These are phyloP conservation scores for Actinostola sp. DNA, from an alignment of 92 coral and sea anemone species.

Conservation along the genomic window DNA sequence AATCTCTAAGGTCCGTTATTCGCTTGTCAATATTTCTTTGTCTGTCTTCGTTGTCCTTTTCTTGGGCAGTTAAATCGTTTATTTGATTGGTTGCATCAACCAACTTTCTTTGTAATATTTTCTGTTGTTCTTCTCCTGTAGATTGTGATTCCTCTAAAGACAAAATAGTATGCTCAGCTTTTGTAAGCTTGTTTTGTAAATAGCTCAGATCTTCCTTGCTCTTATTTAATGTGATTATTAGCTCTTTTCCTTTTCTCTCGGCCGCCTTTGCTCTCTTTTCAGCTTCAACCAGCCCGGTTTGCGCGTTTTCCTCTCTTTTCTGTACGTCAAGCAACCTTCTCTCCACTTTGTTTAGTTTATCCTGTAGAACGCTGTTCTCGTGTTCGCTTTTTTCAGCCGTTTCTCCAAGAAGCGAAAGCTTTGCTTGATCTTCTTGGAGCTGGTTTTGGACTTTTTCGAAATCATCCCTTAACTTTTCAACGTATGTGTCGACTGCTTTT, in stretches of 20 bases:
- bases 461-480: slow-evolving; percentile 38
- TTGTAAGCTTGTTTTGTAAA: slow-evolving; percentile 53
- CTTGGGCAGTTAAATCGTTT: slow-evolving; percentile 57
- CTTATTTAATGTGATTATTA: slow-evolving; percentile 20
- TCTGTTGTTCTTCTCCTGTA: slow-evolving; percentile 65
- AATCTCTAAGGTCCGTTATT: slow-evolving; percentile 45
- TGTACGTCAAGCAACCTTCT: slow-evolving; percentile 44
- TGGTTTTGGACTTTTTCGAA: slow-evolving; percentile 48
- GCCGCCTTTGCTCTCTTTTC: slow-evolving; percentile 48
- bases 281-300: slow-evolving; percentile 34
- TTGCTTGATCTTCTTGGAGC: slow-evolving; percentile 60
- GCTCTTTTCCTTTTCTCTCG: slow-evolving; percentile 34
- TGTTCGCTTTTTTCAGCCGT: slow-evolving; percentile 70
- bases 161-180: slow-evolving; percentile 48
- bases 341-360: slow-evolving; percentile 57
- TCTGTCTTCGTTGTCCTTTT: slow-evolving; percentile 48
- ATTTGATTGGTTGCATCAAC: slow-evolving; percentile 57
- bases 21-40: slow-evolving; percentile 54
- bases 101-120: slow-evolving; percentile 63
- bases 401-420: slow-evolving; percentile 62
- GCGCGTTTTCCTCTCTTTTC: slow-evolving; percentile 39
- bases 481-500: slow-evolving; percentile 51
- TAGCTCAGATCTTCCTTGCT: slow-evolving; percentile 51
- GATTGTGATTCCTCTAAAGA: slow-evolving; percentile 64
- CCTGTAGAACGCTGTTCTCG: slow-evolving; percentile 40